Conservation (phyloP, 2,888 invertebrate species). For the Drosophila falleni region DNA sequence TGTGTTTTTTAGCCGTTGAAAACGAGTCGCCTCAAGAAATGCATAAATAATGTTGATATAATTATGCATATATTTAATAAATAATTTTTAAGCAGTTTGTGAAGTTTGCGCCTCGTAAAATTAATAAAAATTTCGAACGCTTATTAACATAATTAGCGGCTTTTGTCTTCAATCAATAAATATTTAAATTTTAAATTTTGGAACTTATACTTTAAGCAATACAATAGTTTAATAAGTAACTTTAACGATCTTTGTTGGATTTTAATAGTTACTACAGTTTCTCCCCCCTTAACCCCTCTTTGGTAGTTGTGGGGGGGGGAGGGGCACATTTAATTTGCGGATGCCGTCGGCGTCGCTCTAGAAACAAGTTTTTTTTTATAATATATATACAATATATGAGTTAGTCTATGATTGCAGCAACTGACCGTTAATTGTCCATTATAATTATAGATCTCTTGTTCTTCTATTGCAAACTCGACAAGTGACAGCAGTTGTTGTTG, state of each 20-base stretch:
- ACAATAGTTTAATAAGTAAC: slow-evolving; percentile 7
- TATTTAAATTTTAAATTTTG: background rate
- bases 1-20: slow-evolving; percentile 19
- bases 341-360: slow-evolving; percentile 59
- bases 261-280: slow-evolving; percentile 30
- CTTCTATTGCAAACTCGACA: background rate
- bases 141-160: slow-evolving; percentile 78
- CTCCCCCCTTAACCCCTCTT: background rate
- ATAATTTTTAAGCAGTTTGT: slow-evolving; percentile 41
- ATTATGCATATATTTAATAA: slow-evolving; percentile 48
- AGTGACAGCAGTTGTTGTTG: slow-evolving; percentile 1
- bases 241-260: slow-evolving; percentile 33
- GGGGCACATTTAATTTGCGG: slow-evolving; percentile 53
- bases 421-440: slow-evolving; percentile 61
- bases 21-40: slow-evolving; percentile 35
- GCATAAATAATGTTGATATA: slow-evolving; percentile 36
- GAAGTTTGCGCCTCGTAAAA: slow-evolving; percentile 75
- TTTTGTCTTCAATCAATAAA: slow-evolving; percentile 48
- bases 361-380: slow-evolving; percentile 57
- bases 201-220: slow-evolving; percentile 12
- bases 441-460: slow-evolving; percentile 48
- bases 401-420: slow-evolving; percentile 4
- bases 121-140: slow-evolving; percentile 70
- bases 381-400: no score
- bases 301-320: background rate